Conservation (phyloP, 2,797 vertebrate species). For the Platyrinchus mystaceus region DNA sequence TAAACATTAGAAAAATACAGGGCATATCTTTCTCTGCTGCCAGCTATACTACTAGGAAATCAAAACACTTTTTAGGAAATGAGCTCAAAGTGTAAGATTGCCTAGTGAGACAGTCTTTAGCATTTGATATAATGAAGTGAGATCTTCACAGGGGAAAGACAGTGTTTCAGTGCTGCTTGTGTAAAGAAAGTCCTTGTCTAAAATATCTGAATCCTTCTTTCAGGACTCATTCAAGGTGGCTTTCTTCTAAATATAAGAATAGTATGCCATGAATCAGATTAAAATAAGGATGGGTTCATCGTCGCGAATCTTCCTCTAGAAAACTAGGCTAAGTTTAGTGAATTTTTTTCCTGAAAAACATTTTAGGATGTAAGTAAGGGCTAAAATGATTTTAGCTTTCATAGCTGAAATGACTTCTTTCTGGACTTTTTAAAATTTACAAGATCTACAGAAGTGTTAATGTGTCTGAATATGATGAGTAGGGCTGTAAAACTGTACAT, state of each 20-base stretch:
- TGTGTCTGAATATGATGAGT: background rate
- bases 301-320: background rate
- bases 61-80: background rate
- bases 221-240: background rate
- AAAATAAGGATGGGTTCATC: background rate
- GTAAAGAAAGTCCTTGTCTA: background rate
- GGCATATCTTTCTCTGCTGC: background rate
- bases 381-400: background rate
- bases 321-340: background rate
- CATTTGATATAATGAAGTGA: background rate
- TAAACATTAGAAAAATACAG: background rate
- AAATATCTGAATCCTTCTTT: background rate
- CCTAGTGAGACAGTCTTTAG: background rate
- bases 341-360: background rate
- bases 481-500: background rate
- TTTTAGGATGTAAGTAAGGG: background rate
- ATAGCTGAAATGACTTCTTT: background rate
- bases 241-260: background rate
- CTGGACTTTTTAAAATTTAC: background rate
- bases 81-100: background rate
- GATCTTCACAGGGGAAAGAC: background rate
- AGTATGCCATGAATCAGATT: background rate
- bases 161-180: background rate
- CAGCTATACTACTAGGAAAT: background rate
- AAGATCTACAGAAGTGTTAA: background rate